These are phyloP conservation scores for Petrolisthes manimaculis DNA, from an alignment of 2,888 invertebrate genomes.

Conservation along the genomic window DNA sequence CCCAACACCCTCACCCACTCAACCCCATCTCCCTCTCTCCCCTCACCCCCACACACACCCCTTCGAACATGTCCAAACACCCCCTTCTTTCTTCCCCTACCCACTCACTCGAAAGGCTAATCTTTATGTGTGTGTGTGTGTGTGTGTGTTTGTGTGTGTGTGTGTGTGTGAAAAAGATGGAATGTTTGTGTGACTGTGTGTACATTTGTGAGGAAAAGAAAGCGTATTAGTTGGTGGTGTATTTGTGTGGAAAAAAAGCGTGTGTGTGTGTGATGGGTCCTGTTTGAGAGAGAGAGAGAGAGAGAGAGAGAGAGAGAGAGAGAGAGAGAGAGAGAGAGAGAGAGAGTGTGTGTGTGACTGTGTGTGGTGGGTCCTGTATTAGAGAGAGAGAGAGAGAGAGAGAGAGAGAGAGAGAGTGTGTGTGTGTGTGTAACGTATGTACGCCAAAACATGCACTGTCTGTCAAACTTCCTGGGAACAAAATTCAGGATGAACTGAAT, in stretches of 20 bases:
- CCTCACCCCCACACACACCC: neutral
- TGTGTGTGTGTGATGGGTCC: neutral
- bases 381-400: slow-evolving; percentile 12
- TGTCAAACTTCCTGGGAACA: no score
- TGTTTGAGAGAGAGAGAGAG: neutral
- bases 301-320: slow-evolving; percentile 24
- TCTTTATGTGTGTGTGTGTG: neutral
- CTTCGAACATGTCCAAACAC: neutral
- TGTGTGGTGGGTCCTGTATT: neutral
- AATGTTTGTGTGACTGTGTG: neutral
- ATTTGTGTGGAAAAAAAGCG: no score
- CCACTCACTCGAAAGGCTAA: neutral
- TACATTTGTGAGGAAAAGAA: no score
- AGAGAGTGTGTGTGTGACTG: slow-evolving; percentile 7
- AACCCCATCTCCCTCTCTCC: neutral
- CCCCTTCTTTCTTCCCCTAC: neutral
- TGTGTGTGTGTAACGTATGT: no score
- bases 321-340: neutral
- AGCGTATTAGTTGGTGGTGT: no score
- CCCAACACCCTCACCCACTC: neutral
- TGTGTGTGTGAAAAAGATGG: neutral
- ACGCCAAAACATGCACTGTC: no score
- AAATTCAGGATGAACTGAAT: no score
- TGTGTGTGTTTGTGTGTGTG: neutral
- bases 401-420: neutral